Conservation (phyloP, 2,113 vertebrate genomes). For the Anarrhichthys ocellatus region DNA sequence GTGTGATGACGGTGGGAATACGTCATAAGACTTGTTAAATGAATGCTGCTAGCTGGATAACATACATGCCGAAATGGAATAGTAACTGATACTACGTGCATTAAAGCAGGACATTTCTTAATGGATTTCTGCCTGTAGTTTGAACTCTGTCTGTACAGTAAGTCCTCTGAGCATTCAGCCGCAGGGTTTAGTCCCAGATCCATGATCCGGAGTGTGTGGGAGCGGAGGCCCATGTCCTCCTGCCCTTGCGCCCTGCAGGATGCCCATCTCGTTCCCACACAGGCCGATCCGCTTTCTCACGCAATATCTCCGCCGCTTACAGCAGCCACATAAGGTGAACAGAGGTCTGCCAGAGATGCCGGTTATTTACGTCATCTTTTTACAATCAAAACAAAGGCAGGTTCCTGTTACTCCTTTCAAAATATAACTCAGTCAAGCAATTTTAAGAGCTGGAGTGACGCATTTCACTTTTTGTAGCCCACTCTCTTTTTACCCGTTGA, state of each 20-base stretch:
- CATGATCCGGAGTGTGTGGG: slow-evolving; percentile 3
- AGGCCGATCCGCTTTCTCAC: slow-evolving; percentile 66
- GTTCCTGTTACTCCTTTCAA: slow-evolving; percentile 21
- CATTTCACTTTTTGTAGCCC: background rate
- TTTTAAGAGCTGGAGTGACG: background rate
- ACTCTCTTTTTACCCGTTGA: background rate
- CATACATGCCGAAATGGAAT: background rate
- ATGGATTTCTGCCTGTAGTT: background rate
- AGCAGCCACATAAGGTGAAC: slow-evolving; percentile 54
- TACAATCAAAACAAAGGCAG: slow-evolving; percentile 8
- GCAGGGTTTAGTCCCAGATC: background rate
- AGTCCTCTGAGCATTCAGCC: background rate
- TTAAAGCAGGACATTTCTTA: slow-evolving; percentile 16
- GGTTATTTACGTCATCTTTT: background rate
- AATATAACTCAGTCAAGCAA: background rate
- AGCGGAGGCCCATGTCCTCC: slow-evolving; percentile 20
- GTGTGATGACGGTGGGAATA: background rate
- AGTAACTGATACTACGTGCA: background rate
- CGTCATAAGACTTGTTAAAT: background rate
- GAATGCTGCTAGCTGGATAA: background rate
- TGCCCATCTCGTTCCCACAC: slow-evolving; percentile 27
- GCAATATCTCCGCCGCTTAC: slow-evolving; percentile 73
- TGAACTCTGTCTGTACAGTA: background rate
- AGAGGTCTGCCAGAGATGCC: background rate
- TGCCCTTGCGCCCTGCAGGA: slow-evolving; percentile 14